Base-by-base conservation (phyloP, 1,140 invertebrate genomes). In the Hyposmocoma kahamanoa region DNA sequence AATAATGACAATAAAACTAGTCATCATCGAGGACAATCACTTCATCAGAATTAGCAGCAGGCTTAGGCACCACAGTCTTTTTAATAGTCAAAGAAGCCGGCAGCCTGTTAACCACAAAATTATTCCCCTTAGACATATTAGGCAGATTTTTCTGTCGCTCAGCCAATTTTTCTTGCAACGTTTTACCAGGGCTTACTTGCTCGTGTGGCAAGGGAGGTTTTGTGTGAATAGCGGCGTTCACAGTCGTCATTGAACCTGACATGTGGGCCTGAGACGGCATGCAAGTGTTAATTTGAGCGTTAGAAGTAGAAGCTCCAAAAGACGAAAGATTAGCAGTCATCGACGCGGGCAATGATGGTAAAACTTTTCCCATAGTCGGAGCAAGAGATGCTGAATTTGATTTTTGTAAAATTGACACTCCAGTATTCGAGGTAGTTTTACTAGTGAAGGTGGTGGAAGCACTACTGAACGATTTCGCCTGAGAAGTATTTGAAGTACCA, bases 161-260 rank as follows among this genome's bases (percentile, higher is more conserved):
- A 0, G 89, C 89, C 34, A 90, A 65, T 73, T 90, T 90, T 61
- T 90, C 88, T 50, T 90, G 90, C 30, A 90, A 56, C 1, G 90
- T 90, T 75, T 90, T 90, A 11, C 86, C 87, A 0, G 89, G 86
- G 59, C 87, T 89, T 6, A 72, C 62, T 56, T 84, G 80, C 51
- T 83, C 76, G 41, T 84, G 80, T 0, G 81, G 69, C 53, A 70
- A 42, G 0, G 78, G 74, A 2, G 83, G 80, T 53, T 87, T 86
- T 0, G 77, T 43, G 32, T 83, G 79, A 6, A 76, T 61, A 0
- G 67, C 56, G 0, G 72, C 30, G 38, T 53, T 75, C 0, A 72
- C 56, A 5, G 65, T 66, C 0, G 77, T 48, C n/a, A 49, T 62
- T 41, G 19, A 6, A 8, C 18, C 15, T 1, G 78, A 66, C 56